Percentiles rank a stretch among this genome's conserved stretches.
Conservation (phyloP, 1,140 invertebrate genomes). For the Periplaneta americana region DNA sequence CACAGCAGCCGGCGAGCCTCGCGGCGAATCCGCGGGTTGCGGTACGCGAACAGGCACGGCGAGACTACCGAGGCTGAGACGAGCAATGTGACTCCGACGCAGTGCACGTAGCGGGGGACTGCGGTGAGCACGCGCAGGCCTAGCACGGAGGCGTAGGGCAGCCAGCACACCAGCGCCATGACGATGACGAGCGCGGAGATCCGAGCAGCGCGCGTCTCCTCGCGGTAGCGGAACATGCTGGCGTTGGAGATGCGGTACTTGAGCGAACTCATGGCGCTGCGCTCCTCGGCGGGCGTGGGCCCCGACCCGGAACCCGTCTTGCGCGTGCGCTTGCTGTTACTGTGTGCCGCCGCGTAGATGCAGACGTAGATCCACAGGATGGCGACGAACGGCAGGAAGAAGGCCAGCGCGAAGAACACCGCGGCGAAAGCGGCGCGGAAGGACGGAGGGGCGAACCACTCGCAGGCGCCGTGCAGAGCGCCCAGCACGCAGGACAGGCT, state of each 20-base stretch:
- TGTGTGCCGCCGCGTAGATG: constrained; percentile 44
- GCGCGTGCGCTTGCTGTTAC: constrained; percentile 44
- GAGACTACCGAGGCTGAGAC: constrained; percentile 62
- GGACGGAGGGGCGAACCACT: neutral
- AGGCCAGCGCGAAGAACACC: constrained; percentile 28
- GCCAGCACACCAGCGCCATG: constrained; percentile 64
- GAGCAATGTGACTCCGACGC: constrained; percentile 55
- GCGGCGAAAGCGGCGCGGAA: constrained; percentile 20
- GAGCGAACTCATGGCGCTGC: constrained; percentile 49
- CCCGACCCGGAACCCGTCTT: constrained; percentile 36
- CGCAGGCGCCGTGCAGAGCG: neutral
- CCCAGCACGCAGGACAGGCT: neutral
- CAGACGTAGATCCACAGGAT: constrained; percentile 48
- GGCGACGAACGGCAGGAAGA: constrained; percentile 41
- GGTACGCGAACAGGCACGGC: constrained; percentile 71
- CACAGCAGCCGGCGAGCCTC: neutral
- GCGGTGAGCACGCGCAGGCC: constrained; percentile 33
- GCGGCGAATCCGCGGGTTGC: constrained; percentile 40
- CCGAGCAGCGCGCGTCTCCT: constrained; percentile 73
- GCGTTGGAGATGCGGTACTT: constrained; percentile 74
- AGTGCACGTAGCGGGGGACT: constrained; percentile 37
- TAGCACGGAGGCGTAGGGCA: constrained; percentile 54
- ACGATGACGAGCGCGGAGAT: constrained; percentile 68
- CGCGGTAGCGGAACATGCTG: constrained; percentile 72
- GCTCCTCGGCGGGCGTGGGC: neutral